phyloP scores from a whole-genome alignment of 2,113 vertebrate genomes.

The Dromas ardeola region DNA sequence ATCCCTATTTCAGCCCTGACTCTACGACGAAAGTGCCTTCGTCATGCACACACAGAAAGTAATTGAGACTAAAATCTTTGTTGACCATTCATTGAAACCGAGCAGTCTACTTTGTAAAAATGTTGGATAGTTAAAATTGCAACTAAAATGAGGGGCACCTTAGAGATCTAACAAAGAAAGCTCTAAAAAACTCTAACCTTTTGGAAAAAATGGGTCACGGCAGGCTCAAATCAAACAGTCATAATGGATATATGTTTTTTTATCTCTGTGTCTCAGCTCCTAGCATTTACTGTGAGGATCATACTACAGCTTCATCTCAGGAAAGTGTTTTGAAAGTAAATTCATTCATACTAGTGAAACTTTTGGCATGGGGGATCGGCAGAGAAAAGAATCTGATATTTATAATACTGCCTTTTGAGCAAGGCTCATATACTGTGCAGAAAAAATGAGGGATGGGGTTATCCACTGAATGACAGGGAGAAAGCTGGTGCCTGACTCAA shows the following conservation, averaged over 20 bases:
- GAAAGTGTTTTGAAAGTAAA: background rate
- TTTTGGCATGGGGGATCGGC: background rate
- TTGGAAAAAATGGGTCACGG: background rate
- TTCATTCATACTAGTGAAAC: background rate
- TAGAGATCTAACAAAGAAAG: background rate
- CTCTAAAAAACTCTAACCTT: background rate
- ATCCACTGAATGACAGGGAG: background rate
- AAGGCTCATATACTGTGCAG: background rate
- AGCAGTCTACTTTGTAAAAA: background rate
- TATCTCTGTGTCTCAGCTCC: background rate
- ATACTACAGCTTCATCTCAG: background rate
- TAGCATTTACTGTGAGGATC: background rate
- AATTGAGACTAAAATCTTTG: conserved; percentile 20
- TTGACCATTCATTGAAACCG: background rate
- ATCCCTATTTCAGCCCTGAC: background rate
- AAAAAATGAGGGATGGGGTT: background rate
- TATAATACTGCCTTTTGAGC: background rate
- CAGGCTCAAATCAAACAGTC: background rate
- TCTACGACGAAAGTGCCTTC: background rate
- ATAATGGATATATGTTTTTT: background rate
- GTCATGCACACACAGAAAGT: background rate
- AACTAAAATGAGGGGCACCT: background rate
- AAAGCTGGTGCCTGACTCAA: background rate
- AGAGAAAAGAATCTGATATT: background rate
- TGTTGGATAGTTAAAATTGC: background rate